Evolutionary conservation across 2,888 invertebrate species (phyloP).

Genomic region (Hylaea fasciaria): DNA sequence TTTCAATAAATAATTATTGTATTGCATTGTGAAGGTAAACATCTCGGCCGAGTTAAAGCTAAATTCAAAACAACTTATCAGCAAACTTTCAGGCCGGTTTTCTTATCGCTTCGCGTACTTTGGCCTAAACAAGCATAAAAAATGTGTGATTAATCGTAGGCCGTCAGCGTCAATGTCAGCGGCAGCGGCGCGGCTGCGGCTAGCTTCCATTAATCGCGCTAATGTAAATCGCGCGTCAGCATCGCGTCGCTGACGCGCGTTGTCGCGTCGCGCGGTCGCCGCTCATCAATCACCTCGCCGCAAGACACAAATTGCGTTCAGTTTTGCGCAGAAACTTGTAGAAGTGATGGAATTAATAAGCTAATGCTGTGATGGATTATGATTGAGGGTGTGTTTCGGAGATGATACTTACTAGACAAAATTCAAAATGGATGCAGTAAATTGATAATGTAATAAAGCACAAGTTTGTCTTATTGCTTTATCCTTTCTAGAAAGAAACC

Average conservation of each 20-base stretch:
- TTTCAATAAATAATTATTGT: too few species aligned
- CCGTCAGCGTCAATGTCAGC: slow-evolving; percentile 38
- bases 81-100: slow-evolving; percentile 4
- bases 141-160: slow-evolving; percentile 45
- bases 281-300: slow-evolving; percentile 54
- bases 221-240: slow-evolving; percentile 61
- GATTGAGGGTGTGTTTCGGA: not conserved
- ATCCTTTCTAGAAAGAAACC: not conserved
- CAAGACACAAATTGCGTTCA: slow-evolving; percentile 47
- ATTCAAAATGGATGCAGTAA: not conserved
- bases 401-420: not conserved
- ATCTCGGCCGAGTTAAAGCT: not conserved
- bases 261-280: slow-evolving; percentile 43
- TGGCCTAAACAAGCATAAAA: slow-evolving; percentile 34
- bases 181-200: slow-evolving; percentile 43
- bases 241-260: slow-evolving; percentile 29
- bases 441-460: not conserved
- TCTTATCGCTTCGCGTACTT: slow-evolving; percentile 7
- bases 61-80: not conserved
- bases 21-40: too few species aligned
- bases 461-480: not conserved
- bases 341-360: slow-evolving; percentile 13
- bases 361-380: slow-evolving; percentile 13
- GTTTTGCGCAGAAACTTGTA: slow-evolving; percentile 11
- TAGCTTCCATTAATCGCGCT: slow-evolving; percentile 57